A percentile compares a stretch with the other conserved stretches of the same genome.
Conservation (phyloP, 2,888 invertebrate species). For the Spisula solida region DNA sequence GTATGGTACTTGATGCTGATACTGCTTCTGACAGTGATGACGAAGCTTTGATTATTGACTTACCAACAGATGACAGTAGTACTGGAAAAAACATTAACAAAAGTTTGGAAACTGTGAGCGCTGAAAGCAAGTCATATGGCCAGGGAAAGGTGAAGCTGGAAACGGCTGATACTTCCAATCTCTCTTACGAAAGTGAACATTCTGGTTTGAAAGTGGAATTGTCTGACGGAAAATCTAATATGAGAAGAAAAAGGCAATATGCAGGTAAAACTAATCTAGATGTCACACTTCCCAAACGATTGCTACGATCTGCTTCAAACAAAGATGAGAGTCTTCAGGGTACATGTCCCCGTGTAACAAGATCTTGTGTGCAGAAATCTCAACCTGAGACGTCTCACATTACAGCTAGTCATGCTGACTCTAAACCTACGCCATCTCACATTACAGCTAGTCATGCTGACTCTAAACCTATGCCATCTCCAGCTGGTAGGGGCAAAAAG, state of each 20-base stretch:
- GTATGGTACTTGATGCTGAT: not conserved
- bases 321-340: not conserved
- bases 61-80: constrained; percentile 26
- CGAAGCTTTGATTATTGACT: constrained; percentile 62
- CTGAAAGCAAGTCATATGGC: not conserved
- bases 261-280: not conserved
- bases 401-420: not conserved
- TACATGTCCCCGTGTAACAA: not conserved
- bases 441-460: not conserved
- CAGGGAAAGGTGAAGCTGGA: not conserved
- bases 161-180: not conserved
- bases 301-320: not conserved
- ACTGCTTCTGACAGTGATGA: constrained; percentile 47
- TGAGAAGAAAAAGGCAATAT: not conserved
- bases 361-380: not conserved
- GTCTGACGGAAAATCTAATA: not conserved
- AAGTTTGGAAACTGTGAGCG: not conserved
- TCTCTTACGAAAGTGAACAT: not conserved
- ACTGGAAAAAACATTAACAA: not conserved
- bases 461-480: not conserved
- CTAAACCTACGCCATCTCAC: not conserved
- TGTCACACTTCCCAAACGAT: not conserved
- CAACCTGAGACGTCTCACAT: not conserved
- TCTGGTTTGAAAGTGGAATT: not conserved
- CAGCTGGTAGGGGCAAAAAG: not conserved